phyloP scores from a whole-genome alignment of 2,888 invertebrate species.

The Habroteleia sp. region DNA sequence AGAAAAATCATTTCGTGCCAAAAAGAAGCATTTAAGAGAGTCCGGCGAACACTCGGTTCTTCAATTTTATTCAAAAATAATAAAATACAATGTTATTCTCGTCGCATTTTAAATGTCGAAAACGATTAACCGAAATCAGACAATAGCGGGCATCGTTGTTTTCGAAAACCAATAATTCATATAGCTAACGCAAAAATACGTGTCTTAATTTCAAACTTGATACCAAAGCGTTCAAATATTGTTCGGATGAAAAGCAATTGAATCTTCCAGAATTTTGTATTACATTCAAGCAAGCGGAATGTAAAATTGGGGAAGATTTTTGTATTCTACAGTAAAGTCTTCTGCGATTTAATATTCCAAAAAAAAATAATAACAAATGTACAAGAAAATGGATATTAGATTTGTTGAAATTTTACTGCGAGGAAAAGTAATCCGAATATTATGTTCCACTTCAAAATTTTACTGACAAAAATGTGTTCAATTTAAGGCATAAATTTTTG shows the following conservation, averaged over 20 bases:
- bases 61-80: slow-evolving; percentile 30
- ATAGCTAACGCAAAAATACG: slow-evolving; percentile 33
- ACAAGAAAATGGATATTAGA: not conserved
- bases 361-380: not conserved
- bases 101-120: slow-evolving; percentile 43
- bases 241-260: not conserved
- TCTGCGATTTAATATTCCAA: not conserved
- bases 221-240: slow-evolving; percentile 10
- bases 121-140: slow-evolving; percentile 48
- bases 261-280: not conserved
- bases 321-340: not conserved
- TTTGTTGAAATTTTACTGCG: no score
- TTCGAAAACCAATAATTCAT: slow-evolving; percentile 16
- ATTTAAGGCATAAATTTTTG: slow-evolving; percentile 49
- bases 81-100: slow-evolving; percentile 19
- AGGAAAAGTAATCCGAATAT: slow-evolving; percentile 3
- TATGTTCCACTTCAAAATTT: slow-evolving; percentile 34
- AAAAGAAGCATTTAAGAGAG: not conserved
- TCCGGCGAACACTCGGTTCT: no score
- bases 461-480: slow-evolving; percentile 53
- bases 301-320: not conserved
- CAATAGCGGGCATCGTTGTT: slow-evolving; percentile 52
- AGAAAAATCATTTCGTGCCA: slow-evolving; percentile 17
- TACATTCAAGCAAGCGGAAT: not conserved
- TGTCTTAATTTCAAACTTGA: slow-evolving; percentile 40